phyloP scores from a whole-genome alignment of 1,140 invertebrate species.

The Agrypnia vestita region DNA sequence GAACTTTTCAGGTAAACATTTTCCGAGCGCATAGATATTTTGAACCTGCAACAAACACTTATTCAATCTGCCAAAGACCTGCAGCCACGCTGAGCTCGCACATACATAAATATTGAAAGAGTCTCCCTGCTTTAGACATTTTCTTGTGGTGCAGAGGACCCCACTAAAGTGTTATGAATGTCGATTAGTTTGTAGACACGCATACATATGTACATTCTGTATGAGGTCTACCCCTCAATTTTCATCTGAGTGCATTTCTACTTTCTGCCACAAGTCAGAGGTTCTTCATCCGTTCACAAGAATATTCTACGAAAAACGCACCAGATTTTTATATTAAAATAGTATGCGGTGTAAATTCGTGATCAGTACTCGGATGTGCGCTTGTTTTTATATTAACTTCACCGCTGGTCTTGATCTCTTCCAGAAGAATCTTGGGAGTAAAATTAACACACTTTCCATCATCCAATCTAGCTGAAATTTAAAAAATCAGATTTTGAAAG shows the following conservation, averaged over 20 bases:
- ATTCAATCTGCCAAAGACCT: neutral
- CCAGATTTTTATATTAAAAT: too few species aligned
- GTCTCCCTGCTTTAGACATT: constrained; percentile 23
- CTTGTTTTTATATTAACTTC: too few species aligned
- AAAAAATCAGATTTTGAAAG: too few species aligned
- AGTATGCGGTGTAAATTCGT: too few species aligned
- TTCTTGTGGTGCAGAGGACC: neutral
- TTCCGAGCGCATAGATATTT: neutral
- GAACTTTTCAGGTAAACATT: too few species aligned
- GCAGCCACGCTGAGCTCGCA: neutral
- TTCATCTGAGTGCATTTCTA: constrained; percentile 31
- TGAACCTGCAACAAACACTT: neutral
- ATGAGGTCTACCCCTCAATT: constrained; percentile 54
- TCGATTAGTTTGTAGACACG: constrained; percentile 54
- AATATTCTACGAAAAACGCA: too few species aligned
- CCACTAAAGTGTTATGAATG: constrained; percentile 58
- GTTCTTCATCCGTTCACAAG: constrained; percentile 20
- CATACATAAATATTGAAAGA: constrained; percentile 36
- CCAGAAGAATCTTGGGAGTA: too few species aligned
- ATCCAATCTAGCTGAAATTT: too few species aligned
- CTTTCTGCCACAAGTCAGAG: constrained; percentile 18
- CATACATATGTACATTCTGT: neutral
- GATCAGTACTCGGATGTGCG: too few species aligned
- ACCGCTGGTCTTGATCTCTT: too few species aligned
- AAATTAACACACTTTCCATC: too few species aligned